A percentile compares a stretch with the other conserved stretches of the same genome.
phyloP scores from a whole-genome alignment of 2,888 invertebrate genomes.

The Ophonus ardosiacus region DNA sequence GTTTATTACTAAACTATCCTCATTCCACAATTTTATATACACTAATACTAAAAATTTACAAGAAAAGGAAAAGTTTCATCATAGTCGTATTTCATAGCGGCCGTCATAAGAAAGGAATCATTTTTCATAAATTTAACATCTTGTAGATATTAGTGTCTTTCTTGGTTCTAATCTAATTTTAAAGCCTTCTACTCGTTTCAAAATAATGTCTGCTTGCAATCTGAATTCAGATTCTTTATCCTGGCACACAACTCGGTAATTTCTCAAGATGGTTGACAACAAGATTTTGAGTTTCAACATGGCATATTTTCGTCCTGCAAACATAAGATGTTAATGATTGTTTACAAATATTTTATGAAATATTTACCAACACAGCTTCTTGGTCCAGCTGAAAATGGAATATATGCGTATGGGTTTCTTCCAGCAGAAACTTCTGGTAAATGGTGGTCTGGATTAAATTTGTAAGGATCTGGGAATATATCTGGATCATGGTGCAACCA shows the following conservation, averaged over 20 bases:
- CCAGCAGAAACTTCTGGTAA: slow-evolving; percentile 85
- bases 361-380: slow-evolving; percentile 88
- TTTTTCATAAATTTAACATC: neutral
- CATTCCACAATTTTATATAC: slow-evolving; percentile 11
- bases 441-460: slow-evolving; percentile 89
- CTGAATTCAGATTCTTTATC: slow-evolving; percentile 80
- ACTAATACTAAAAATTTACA: slow-evolving; percentile 1
- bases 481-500: slow-evolving; percentile 83
- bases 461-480: slow-evolving; percentile 83
- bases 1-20: neutral
- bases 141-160: neutral
- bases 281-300: slow-evolving; percentile 84
- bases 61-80: neutral
- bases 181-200: slow-evolving; percentile 84
- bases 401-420: slow-evolving; percentile 87
- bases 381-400: slow-evolving; percentile 90
- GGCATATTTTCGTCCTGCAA: slow-evolving; percentile 83
- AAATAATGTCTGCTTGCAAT: slow-evolving; percentile 82
- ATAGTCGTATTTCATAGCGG: slow-evolving; percentile 13
- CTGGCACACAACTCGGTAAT: slow-evolving; percentile 80
- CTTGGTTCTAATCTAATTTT: slow-evolving; percentile 71
- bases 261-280: slow-evolving; percentile 82
- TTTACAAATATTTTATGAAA: slow-evolving; percentile 79
- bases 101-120: slow-evolving; percentile 10
- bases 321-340: neutral